Percentiles rank a stretch among this genome's conserved stretches.
Conservation (phyloP, 2,113 vertebrate genomes). For the Cinclus cinclus region DNA sequence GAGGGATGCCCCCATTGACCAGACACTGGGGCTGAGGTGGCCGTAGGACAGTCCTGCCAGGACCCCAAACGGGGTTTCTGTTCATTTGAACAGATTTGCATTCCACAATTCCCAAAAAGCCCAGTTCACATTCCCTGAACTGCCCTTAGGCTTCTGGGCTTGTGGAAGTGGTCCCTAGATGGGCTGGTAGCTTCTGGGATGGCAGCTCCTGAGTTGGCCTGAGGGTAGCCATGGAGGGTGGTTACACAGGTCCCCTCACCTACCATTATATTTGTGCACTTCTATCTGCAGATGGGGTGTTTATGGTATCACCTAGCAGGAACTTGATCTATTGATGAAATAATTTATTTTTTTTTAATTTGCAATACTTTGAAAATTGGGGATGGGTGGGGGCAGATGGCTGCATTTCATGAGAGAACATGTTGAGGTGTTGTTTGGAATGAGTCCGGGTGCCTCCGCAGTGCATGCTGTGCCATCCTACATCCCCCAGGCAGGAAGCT, state of each 20-base stretch:
- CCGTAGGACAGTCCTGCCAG: not conserved
- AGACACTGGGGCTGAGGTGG: not conserved
- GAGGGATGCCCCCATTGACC: not conserved
- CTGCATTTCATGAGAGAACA: not conserved
- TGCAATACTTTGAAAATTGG: not conserved
- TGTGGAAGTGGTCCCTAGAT: not conserved
- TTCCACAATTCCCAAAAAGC: not conserved
- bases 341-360: not conserved
- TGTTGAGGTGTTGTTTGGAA: not conserved
- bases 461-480: not conserved
- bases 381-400: not conserved
- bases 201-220: not conserved
- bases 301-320: not conserved
- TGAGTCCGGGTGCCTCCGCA: rapidly evolving
- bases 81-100: not conserved
- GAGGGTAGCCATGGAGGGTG: not conserved
- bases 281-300: not conserved
- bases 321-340: not conserved
- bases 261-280: not conserved
- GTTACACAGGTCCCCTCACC: not conserved
- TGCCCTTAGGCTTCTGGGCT: not conserved
- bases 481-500: not conserved
- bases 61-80: rapidly evolving
- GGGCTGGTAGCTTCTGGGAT: not conserved
- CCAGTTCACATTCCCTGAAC: not conserved